Percentiles rank a stretch among this genome's conserved stretches.
phyloP scores from a whole-genome alignment of 2,797 vertebrate genomes.

The Lepilemur ruficaudatus region DNA sequence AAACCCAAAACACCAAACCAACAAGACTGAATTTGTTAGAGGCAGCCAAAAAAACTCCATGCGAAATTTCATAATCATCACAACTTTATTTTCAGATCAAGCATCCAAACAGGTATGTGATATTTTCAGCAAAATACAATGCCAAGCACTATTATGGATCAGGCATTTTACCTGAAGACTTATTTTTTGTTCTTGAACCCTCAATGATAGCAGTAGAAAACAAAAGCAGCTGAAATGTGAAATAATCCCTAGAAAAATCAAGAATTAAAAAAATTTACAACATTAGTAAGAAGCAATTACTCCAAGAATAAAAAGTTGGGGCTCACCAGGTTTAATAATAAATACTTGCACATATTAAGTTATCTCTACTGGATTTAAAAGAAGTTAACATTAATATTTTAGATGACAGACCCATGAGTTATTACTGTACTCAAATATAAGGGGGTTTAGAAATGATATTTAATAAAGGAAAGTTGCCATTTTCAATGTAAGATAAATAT shows the following conservation, averaged over 20 bases:
- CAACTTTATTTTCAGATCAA: constrained; percentile 66
- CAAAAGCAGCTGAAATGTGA: constrained; percentile 81
- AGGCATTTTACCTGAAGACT: constrained; percentile 80
- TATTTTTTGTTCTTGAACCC: constrained; percentile 80
- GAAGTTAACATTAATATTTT: constrained; percentile 7
- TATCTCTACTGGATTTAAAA: constrained; percentile 15
- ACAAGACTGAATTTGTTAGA: constrained; percentile 70
- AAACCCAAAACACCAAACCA: not conserved
- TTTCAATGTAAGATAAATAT: constrained; percentile 23
- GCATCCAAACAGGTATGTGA: constrained; percentile 65
- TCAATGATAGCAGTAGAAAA: constrained; percentile 81
- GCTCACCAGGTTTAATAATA: constrained; percentile 44
- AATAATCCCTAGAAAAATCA: constrained; percentile 80
- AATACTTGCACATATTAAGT: constrained; percentile 38
- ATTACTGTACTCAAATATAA: constrained; percentile 37
- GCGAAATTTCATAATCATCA: constrained; percentile 62
- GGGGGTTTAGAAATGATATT: constrained; percentile 25
- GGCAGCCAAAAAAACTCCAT: constrained; percentile 76
- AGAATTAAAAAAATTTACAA: constrained; percentile 76
- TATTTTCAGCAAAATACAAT: constrained; percentile 62
- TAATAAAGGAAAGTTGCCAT: constrained; percentile 17
- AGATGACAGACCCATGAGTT: not conserved
- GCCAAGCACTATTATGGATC: constrained; percentile 67
- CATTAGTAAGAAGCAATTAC: constrained; percentile 74
- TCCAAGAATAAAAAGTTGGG: constrained; percentile 64